Evolutionary conservation across 23 tunicate genomes (phyloP).

Genomic region (Aplidium turbinatum): DNA sequence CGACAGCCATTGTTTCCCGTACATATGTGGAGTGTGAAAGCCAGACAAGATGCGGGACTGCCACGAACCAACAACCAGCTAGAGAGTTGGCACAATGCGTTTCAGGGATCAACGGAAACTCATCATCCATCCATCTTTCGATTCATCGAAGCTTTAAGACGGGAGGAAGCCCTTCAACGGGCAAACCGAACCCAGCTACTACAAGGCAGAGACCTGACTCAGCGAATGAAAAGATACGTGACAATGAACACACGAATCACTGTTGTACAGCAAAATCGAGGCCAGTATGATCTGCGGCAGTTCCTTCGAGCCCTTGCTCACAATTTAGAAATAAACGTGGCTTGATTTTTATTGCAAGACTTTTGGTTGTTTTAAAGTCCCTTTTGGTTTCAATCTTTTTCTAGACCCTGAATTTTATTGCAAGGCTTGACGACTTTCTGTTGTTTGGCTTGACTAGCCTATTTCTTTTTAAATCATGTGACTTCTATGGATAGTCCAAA

Average conservation of each 20-base stretch:
- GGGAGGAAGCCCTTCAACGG: slow-evolving; percentile 12
- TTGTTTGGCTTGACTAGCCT: no score
- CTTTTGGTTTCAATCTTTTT: no score
- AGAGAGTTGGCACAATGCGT: no score
- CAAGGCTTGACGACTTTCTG: no score
- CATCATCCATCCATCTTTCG: slow-evolving; percentile 2
- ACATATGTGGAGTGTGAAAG: slow-evolving; percentile 12
- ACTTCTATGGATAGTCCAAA: no score
- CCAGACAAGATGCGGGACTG: background rate
- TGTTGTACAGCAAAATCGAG: slow-evolving; percentile 10
- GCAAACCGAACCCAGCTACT: background rate
- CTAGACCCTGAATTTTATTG: no score
- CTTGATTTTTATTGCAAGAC: no score
- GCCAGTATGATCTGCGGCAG: no score
- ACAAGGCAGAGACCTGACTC: slow-evolving; percentile 9
- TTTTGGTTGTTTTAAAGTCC: no score
- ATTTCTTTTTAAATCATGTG: no score
- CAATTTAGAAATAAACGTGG: no score
- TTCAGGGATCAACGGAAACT: slow-evolving; percentile 6
- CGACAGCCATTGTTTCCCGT: background rate
- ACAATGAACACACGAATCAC: slow-evolving; percentile 1
- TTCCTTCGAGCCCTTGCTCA: no score
- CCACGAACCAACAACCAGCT: slow-evolving; percentile 6
- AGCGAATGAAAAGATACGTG: slow-evolving; percentile 1
- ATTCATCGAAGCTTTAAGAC: slow-evolving; percentile 15